Conservation (phyloP, 1,140 invertebrate species). For the Oncopodura yosiiana region DNA sequence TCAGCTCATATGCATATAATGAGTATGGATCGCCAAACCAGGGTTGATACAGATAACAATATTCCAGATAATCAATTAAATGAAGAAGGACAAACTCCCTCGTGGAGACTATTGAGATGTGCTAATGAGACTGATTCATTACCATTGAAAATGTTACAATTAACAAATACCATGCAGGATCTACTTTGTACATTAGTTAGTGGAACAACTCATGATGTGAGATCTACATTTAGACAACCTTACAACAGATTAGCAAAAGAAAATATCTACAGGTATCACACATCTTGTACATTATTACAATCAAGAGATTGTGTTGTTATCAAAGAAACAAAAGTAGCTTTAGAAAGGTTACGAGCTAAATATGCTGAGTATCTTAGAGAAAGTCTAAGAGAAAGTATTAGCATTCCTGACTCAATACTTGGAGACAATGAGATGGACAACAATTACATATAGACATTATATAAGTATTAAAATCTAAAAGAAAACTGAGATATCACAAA, state of each 20-base stretch:
- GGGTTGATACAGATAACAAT: not conserved
- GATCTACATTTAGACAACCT: slow-evolving; percentile 11
- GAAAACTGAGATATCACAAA: not conserved
- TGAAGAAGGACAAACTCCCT: not conserved
- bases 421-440: not conserved
- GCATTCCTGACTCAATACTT: not conserved
- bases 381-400: not conserved
- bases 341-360: not conserved
- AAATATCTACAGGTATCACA: slow-evolving; percentile 17
- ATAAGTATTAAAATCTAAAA: not conserved
- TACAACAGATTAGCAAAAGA: slow-evolving; percentile 6
- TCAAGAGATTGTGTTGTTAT: slow-evolving; percentile 29
- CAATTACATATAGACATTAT: not conserved
- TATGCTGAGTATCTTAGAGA: too few species aligned
- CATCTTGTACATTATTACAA: slow-evolving; percentile 16
- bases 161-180: slow-evolving; percentile 16
- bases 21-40: slow-evolving; percentile 17
- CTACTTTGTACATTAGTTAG: slow-evolving; percentile 24
- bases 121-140: slow-evolving; percentile 18
- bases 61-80: slow-evolving; percentile 3
- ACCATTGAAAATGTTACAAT: not conserved
- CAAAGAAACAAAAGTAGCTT: slow-evolving; percentile 5
- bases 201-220: slow-evolving; percentile 6
- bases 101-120: slow-evolving; percentile 10
- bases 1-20: slow-evolving; percentile 26